A percentile compares a stretch with the other conserved stretches of the same genome.
Conservation (phyloP, 2,797 vertebrate genomes). For the Graptemys geographica region DNA sequence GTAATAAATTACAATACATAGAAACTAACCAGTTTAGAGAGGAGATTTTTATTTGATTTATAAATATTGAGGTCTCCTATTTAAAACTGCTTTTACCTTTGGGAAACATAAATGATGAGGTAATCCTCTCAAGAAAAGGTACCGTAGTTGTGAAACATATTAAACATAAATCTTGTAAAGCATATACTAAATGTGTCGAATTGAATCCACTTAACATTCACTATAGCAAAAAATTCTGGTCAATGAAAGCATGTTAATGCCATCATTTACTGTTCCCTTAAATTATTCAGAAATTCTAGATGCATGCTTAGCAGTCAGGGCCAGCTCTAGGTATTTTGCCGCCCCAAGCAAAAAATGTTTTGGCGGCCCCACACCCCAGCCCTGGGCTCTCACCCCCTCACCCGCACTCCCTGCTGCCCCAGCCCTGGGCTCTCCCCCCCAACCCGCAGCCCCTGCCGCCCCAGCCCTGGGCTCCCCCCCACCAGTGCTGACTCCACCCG, state of each 20-base stretch:
- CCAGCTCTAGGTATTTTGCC: too few species aligned
- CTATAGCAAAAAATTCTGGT: conserved; percentile 28
- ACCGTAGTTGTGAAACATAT: conserved; percentile 37
- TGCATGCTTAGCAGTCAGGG: not conserved
- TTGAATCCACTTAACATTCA: conserved; percentile 7
- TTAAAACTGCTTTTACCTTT: conserved; percentile 45
- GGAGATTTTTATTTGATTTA: conserved; percentile 45
- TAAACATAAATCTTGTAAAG: conserved; percentile 47
- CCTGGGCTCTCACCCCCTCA: too few species aligned
- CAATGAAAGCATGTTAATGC: conserved; percentile 23
- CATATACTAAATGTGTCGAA: conserved; percentile 18
- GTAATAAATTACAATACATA: not conserved
- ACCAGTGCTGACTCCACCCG: too few species aligned
- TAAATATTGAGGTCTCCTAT: conserved; percentile 6
- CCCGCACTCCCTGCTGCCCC: too few species aligned
- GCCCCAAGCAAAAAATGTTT: too few species aligned
- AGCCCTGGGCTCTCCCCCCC: too few species aligned
- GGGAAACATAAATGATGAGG: conserved; percentile 58
- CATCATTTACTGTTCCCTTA: conserved; percentile 23
- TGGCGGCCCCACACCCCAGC: too few species aligned
- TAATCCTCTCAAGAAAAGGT: conserved; percentile 44
- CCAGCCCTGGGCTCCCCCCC: too few species aligned
- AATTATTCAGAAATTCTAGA: conserved; percentile 36
- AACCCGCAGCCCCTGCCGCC: too few species aligned
- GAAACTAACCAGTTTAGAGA: conserved; percentile 34